Percentiles rank a stretch among this genome's conserved stretches.
These are phyloP conservation scores for Dissostichus mawsoni DNA, from an alignment of 2,113 vertebrate species.

Conservation along the genomic window DNA sequence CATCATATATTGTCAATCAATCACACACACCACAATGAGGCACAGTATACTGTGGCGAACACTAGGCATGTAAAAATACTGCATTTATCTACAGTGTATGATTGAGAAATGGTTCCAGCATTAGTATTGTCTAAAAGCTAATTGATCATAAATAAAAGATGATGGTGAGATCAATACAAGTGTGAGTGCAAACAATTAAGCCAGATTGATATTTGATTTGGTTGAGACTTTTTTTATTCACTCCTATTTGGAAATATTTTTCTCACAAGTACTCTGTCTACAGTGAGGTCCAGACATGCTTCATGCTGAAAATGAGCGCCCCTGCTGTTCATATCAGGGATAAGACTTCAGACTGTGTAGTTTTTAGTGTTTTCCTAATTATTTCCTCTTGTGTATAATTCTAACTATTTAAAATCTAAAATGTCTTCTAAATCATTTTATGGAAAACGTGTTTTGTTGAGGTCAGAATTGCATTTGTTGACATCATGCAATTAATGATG, in stretches of 20 bases:
- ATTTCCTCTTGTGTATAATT: too few species aligned
- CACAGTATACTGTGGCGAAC: slow-evolving; percentile 43
- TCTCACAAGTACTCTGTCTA: not conserved
- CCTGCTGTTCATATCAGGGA: slow-evolving; percentile 5
- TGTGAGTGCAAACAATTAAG: not conserved
- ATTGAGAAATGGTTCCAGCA: not conserved
- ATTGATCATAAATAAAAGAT: slow-evolving; percentile 10
- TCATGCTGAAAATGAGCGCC: not conserved
- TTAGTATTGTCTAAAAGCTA: not conserved
- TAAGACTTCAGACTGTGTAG: not conserved
- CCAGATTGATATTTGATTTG: slow-evolving; percentile 16
- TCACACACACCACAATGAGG: slow-evolving; percentile 46
- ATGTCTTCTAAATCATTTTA: not conserved
- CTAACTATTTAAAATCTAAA: not conserved
- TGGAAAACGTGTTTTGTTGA: not conserved
- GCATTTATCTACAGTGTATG: not conserved
- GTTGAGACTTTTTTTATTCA: slow-evolving; percentile 28
- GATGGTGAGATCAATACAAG: slow-evolving; percentile 7
- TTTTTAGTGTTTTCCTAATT: too few species aligned
- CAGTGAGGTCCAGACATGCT: not conserved
- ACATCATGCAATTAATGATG: not conserved
- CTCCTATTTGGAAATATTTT: not conserved
- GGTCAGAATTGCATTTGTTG: not conserved
- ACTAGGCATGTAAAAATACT: not conserved
- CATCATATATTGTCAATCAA: slow-evolving; percentile 75